Evolutionary conservation across 2,797 vertebrate genomes (phyloP).

Genomic region (Anniella stebbinsi): DNA sequence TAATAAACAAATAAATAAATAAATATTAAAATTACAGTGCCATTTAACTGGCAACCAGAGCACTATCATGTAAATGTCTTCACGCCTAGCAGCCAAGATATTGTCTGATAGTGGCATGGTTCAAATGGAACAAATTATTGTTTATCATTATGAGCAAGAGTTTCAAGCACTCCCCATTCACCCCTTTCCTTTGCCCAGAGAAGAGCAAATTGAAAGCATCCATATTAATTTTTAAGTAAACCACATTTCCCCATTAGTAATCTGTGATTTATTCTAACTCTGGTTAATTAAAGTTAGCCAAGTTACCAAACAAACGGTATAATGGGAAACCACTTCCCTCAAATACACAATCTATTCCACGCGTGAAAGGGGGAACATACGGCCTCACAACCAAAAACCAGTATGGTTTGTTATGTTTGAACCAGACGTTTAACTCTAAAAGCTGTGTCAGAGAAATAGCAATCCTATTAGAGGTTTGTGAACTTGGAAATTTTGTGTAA

Average conservation of each 20-base stretch:
- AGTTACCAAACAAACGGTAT: not conserved
- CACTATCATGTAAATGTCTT: not conserved
- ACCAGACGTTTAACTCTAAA: not conserved
- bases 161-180: not conserved
- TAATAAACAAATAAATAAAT: too few relatives aligned
- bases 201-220: not conserved
- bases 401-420: not conserved
- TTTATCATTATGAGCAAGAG: not conserved
- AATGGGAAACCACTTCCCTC: not conserved
- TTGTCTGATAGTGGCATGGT: not conserved
- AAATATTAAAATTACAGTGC: too few relatives aligned
- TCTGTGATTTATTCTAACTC: not conserved
- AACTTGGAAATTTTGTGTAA: not conserved
- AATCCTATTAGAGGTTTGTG: conserved; percentile 27
- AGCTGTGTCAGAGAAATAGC: conserved; percentile 6
- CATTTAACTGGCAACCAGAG: not conserved
- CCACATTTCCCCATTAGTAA: not conserved
- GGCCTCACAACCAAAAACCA: not conserved
- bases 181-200: not conserved
- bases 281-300: not conserved
- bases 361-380: not conserved
- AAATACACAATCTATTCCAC: not conserved
- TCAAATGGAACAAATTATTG: not conserved
- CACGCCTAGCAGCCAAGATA: not conserved
- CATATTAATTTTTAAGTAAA: not conserved